These are phyloP conservation scores for Struthidea cinerea DNA, from an alignment of 2,113 vertebrate genomes.

Conservation along the genomic window DNA sequence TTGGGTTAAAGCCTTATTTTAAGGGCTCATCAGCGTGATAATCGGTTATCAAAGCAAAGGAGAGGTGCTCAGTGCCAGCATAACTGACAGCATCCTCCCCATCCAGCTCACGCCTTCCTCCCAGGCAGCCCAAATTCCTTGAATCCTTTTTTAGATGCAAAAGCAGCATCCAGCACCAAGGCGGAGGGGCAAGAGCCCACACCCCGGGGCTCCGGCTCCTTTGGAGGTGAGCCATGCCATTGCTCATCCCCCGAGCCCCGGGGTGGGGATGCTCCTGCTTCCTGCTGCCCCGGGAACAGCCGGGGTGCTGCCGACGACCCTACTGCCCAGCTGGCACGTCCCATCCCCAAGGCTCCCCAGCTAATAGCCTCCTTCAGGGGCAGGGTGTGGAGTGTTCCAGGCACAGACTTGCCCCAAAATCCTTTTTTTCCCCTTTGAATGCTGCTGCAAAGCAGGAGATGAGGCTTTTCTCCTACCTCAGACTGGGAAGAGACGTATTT, in stretches of 20 bases:
- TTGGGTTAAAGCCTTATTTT: neutral
- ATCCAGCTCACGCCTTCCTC: neutral
- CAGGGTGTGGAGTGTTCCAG: neutral
- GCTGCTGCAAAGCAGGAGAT: neutral
- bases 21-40: neutral
- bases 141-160: neutral
- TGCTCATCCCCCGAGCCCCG: neutral
- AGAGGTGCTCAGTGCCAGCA: neutral
- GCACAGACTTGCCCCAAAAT: neutral
- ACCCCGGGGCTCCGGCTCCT: neutral
- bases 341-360: neutral
- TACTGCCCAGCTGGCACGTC: neutral
- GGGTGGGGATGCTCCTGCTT: constrained; percentile 17
- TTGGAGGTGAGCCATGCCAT: constrained; percentile 17
- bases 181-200: neutral
- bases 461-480: neutral
- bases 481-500: neutral
- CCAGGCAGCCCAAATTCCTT: neutral
- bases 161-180: neutral
- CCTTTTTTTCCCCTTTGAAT: neutral
- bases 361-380: neutral
- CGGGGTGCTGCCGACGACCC: accelerated
- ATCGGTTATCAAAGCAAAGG: neutral
- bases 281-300: neutral
- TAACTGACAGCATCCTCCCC: neutral